These are phyloP conservation scores for Synergus laeviventris DNA, from an alignment of 2,888 invertebrate genomes.

Conservation along the genomic window DNA sequence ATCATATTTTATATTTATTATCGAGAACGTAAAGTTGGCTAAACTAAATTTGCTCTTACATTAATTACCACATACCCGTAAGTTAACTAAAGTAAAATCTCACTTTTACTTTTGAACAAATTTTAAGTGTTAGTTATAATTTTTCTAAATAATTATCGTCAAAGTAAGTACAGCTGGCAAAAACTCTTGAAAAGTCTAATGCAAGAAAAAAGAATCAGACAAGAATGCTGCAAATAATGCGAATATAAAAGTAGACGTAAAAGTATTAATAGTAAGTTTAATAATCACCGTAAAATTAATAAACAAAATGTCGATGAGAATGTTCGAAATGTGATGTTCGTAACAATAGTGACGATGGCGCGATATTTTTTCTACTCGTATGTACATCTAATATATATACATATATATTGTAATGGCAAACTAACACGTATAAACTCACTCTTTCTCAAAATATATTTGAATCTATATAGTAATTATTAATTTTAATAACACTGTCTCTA, in stretches of 20 bases:
- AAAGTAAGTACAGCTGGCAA: slow-evolving; percentile 25
- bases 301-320: slow-evolving; percentile 28
- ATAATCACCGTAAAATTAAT: slow-evolving; percentile 33
- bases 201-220: background rate
- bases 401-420: slow-evolving; percentile 49
- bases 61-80: no score
- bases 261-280: slow-evolving; percentile 1
- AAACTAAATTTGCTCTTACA: no score
- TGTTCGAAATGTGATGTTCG: slow-evolving; percentile 24
- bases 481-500: slow-evolving; percentile 46
- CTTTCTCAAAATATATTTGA: background rate
- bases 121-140: background rate
- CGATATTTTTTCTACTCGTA: slow-evolving; percentile 12
- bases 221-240: slow-evolving; percentile 24
- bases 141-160: background rate
- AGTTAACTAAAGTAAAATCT: background rate
- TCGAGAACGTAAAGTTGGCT: no score
- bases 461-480: slow-evolving; percentile 42
- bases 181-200: background rate
- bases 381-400: slow-evolving; percentile 22
- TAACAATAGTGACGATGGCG: slow-evolving; percentile 33
- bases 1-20: no score
- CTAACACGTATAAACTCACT: slow-evolving; percentile 42
- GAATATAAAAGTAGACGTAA: background rate
- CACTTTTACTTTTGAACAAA: background rate